Conservation (phyloP, 2,797 vertebrate genomes). For the Sebastes cheni region DNA sequence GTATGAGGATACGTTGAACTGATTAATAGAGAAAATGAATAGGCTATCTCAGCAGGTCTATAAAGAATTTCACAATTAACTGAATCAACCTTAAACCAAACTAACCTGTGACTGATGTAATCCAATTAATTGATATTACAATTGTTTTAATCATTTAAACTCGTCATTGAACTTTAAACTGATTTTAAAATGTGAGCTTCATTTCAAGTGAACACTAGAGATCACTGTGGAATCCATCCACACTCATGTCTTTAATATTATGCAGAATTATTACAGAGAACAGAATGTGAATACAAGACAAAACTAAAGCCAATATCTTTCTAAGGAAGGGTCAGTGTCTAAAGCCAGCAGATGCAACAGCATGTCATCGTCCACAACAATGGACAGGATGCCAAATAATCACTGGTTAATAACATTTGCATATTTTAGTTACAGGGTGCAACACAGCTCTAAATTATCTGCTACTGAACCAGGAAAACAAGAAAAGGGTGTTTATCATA, state of each 20-base stretch:
- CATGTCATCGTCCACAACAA: not conserved
- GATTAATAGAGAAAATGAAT: too few species aligned
- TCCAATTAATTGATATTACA: not conserved
- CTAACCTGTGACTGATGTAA: not conserved
- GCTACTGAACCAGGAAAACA: slow-evolving; percentile 8
- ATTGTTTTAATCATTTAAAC: not conserved
- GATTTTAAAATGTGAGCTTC: not conserved
- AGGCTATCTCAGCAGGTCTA: too few species aligned
- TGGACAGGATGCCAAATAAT: not conserved
- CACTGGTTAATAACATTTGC: not conserved
- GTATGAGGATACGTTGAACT: too few species aligned
- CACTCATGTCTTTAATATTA: too few species aligned
- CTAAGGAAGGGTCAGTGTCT: too few species aligned
- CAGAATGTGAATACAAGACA: too few species aligned
- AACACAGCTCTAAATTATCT: not conserved
- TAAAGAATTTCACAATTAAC: not conserved
- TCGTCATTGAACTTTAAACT: not conserved
- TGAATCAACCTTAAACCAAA: not conserved
- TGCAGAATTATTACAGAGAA: too few species aligned
- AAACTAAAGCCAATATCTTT: too few species aligned
- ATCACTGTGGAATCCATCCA: too few species aligned
- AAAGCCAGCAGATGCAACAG: not conserved
- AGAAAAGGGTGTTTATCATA: not conserved
- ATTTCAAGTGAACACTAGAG: not conserved
- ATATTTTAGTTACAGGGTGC: not conserved